A percentile compares a stretch with the other conserved stretches of the same genome.
Conservation (phyloP, 2,797 vertebrate species). For the Danio jaintianensis region DNA sequence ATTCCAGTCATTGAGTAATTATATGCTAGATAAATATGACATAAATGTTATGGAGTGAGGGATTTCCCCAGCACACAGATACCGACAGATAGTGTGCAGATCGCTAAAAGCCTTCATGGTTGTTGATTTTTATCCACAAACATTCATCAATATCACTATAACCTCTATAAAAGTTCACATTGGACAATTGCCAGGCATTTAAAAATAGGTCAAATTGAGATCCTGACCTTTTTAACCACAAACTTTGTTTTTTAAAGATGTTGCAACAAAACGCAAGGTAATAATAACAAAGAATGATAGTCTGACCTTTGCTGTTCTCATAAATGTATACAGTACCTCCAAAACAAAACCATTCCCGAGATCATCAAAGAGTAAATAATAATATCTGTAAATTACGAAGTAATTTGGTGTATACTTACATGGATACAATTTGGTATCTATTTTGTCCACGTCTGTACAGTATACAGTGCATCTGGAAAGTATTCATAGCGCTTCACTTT, state of each 20-base stretch:
- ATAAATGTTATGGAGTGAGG: slow-evolving; percentile 17
- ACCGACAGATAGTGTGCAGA: background rate
- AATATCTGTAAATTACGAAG: too few relatives aligned
- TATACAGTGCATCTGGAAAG: too few relatives aligned
- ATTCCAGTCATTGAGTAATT: background rate
- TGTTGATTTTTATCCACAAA: background rate
- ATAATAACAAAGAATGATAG: background rate
- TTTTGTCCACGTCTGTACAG: too few relatives aligned
- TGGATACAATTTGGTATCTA: too few relatives aligned
- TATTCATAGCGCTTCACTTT: too few relatives aligned
- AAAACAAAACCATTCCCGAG: too few relatives aligned
- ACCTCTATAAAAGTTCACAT: background rate
- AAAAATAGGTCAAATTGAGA: background rate
- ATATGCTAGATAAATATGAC: slow-evolving; percentile 29
- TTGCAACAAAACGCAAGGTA: background rate
- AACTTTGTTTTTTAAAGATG: background rate
- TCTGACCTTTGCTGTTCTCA: background rate
- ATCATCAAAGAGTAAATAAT: too few relatives aligned
- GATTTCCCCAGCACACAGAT: slow-evolving; percentile 23
- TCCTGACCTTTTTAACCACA: background rate
- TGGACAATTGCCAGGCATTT: background rate
- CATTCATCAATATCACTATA: slow-evolving; percentile 3
- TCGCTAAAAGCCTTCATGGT: slow-evolving; percentile 1
- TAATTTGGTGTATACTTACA: too few relatives aligned
- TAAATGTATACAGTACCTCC: background rate